Evolutionary conservation across 2,888 invertebrate genomes (phyloP).

Genomic region (Andrena flavipes): DNA sequence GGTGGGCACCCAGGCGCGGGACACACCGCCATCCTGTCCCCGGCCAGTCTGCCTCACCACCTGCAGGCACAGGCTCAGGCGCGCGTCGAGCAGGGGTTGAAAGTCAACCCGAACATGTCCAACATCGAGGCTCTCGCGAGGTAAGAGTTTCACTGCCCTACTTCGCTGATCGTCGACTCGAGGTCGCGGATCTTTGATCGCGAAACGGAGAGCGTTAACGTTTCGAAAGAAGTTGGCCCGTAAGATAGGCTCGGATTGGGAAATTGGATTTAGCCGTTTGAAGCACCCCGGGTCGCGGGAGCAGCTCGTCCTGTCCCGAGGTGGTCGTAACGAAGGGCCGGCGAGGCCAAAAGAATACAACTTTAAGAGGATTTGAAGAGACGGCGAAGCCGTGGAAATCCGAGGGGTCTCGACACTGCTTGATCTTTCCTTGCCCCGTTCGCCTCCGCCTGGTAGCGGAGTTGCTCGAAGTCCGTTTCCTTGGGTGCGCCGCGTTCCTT

Average conservation of each 20-base stretch:
- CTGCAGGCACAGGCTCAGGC: slow-evolving; percentile 88
- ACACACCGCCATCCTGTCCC: slow-evolving; percentile 93
- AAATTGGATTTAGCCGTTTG: slow-evolving; percentile 82
- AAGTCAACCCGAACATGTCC: slow-evolving; percentile 92
- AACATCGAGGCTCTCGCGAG: slow-evolving; percentile 96
- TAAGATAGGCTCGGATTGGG: slow-evolving; percentile 35
- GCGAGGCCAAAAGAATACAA: slow-evolving; percentile 85
- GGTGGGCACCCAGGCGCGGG: slow-evolving; percentile 90
- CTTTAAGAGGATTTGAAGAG: slow-evolving; percentile 84
- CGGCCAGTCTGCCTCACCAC: slow-evolving; percentile 93
- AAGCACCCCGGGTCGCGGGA: slow-evolving; percentile 66
- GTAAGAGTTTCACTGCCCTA: slow-evolving; percentile 85
- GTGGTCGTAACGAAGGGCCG: slow-evolving; percentile 66
- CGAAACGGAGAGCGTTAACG: too few species aligned
- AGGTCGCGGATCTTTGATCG: background rate
- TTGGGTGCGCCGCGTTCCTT: slow-evolving; percentile 43
- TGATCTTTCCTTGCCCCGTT: slow-evolving; percentile 77
- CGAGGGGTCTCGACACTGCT: slow-evolving; percentile 83
- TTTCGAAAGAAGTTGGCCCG: background rate
- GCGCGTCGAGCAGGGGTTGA: slow-evolving; percentile 93
- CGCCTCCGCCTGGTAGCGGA: slow-evolving; percentile 13
- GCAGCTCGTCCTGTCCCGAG: slow-evolving; percentile 36
- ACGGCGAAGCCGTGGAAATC: slow-evolving; percentile 84
- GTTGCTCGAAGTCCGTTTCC: slow-evolving; percentile 57
- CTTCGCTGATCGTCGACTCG: background rate